A percentile compares a stretch with the other conserved stretches of the same genome.
Evolutionary conservation across 2,888 invertebrate genomes (phyloP).

Genomic region (Pristionchus entomophagus): DNA sequence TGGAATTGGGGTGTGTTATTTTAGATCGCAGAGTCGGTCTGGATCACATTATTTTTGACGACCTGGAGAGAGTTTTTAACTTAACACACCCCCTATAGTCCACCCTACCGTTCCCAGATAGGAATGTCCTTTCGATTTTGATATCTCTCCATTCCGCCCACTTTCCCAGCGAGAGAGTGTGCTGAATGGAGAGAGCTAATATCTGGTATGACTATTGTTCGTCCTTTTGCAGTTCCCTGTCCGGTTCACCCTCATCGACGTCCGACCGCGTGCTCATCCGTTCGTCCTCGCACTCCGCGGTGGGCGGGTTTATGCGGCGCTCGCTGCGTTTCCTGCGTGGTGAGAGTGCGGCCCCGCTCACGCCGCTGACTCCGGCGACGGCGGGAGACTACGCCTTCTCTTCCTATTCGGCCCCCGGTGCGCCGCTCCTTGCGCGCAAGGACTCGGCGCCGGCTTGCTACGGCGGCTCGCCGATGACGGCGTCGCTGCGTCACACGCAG

Average conservation of each 20-base stretch:
- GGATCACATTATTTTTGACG: too few relatives aligned
- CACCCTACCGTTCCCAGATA: too few relatives aligned
- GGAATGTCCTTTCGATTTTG: too few relatives aligned
- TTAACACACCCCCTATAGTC: too few relatives aligned
- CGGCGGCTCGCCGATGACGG: not conserved
- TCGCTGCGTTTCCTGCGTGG: conserved; percentile 42
- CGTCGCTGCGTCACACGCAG: not conserved
- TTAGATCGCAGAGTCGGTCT: too few relatives aligned
- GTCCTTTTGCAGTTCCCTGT: not conserved
- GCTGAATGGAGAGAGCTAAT: too few relatives aligned
- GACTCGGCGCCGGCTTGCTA: not conserved
- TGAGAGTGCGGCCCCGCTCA: not conserved
- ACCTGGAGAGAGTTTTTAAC: too few relatives aligned
- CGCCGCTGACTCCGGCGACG: not conserved
- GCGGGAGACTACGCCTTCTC: not conserved
- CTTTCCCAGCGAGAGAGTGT: too few relatives aligned
- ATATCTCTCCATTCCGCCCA: too few relatives aligned
- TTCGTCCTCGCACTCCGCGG: conserved; percentile 33
- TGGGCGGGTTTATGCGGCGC: conserved; percentile 44
- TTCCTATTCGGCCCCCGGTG: not conserved
- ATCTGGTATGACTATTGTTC: too few relatives aligned
- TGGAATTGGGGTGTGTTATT: too few relatives aligned
- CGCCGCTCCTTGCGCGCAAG: not conserved
- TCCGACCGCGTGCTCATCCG: conserved; percentile 32
- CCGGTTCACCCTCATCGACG: not conserved